A percentile compares a stretch with the other conserved stretches of the same genome.
These are phyloP conservation scores for Centropristis striata DNA, from an alignment of 2,113 vertebrate genomes.

Conservation along the genomic window DNA sequence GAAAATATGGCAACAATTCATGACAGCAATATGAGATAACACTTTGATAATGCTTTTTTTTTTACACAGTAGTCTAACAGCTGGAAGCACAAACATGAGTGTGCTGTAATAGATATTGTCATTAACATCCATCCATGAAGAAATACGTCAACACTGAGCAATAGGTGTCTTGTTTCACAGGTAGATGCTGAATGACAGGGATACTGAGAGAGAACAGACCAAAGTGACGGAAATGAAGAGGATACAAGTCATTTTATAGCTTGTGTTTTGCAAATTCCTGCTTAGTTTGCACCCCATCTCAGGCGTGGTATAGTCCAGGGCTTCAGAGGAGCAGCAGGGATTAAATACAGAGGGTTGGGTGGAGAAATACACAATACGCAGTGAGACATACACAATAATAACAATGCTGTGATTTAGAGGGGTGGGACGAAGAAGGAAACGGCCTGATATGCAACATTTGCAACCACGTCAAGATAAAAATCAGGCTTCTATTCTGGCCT, in stretches of 20 bases:
- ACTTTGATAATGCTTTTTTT: slow-evolving; percentile 21
- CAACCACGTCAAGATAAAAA: slow-evolving; percentile 45
- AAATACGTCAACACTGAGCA: neutral
- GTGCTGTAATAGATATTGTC: neutral
- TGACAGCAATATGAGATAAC: slow-evolving; percentile 15
- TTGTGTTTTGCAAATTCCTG: slow-evolving; percentile 23
- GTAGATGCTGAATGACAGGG: neutral
- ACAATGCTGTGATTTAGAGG: slow-evolving; percentile 3
- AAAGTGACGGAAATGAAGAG: slow-evolving; percentile 19
- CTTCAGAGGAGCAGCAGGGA: slow-evolving; percentile 6
- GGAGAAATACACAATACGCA: slow-evolving; percentile 1
- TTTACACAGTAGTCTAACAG: slow-evolving; percentile 31
- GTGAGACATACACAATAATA: slow-evolving; percentile 6
- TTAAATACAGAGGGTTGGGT: neutral
- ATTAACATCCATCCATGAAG: neutral
- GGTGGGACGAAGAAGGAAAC: neutral
- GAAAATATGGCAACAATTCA: slow-evolving; percentile 27
- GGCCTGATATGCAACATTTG: neutral
- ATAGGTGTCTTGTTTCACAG: slow-evolving; percentile 13
- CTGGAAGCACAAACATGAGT: slow-evolving; percentile 7
- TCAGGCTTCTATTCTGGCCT: slow-evolving; percentile 18
- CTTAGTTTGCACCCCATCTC: slow-evolving; percentile 12
- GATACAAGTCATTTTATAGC: slow-evolving; percentile 15
- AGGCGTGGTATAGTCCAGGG: slow-evolving; percentile 19
- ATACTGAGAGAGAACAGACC: slow-evolving; percentile 2